These are phyloP conservation scores for Cynopterus sphinx DNA, from an alignment of 2,797 vertebrate genomes.

Conservation along the genomic window DNA sequence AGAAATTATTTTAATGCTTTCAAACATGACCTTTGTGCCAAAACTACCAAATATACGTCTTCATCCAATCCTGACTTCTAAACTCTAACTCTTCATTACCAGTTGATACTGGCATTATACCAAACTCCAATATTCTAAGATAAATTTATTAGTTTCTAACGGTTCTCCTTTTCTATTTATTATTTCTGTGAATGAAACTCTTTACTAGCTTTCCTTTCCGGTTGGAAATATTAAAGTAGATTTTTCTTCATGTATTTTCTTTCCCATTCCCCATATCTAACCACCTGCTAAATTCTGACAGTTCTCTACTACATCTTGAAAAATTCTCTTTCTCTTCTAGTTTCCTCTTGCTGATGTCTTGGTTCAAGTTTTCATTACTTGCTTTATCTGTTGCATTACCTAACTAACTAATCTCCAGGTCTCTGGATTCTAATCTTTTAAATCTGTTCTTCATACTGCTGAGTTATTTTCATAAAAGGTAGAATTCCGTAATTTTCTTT, in stretches of 20 bases:
- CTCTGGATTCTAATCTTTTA: background rate
- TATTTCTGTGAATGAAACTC: background rate
- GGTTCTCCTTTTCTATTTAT: background rate
- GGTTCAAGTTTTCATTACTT: background rate
- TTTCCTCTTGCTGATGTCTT: background rate
- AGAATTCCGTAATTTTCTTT: constrained; percentile 31
- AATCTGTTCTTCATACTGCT: constrained; percentile 4
- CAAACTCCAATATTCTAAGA: background rate
- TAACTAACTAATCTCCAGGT: background rate
- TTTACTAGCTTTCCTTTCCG: background rate
- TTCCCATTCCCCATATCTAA: background rate
- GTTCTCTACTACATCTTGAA: background rate
- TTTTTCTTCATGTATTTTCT: background rate
- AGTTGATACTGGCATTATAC: background rate
- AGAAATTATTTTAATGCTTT: background rate
- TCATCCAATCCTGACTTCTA: background rate
- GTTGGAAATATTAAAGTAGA: background rate
- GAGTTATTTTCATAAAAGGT: background rate
- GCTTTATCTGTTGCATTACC: background rate
- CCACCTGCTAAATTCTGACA: background rate
- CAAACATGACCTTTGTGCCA: background rate
- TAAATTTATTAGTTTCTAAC: background rate
- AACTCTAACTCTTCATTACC: background rate
- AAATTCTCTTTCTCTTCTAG: constrained; percentile 2
- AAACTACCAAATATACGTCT: background rate